These are phyloP conservation scores for Neosilurus hyrtlii DNA, from an alignment of 2,797 vertebrate species.

Conservation along the genomic window DNA sequence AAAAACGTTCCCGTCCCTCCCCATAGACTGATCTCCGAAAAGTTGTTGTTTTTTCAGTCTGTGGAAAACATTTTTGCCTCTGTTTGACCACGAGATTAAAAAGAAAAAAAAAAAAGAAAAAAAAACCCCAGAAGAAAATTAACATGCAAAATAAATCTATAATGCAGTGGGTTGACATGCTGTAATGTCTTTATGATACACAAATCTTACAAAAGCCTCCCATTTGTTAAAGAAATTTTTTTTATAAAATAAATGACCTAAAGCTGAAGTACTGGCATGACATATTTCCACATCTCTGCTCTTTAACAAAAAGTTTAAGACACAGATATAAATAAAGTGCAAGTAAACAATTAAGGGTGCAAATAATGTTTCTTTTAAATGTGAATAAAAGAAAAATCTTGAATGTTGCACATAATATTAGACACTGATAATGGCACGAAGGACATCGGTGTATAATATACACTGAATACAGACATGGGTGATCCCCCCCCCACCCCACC, in stretches of 20 bases:
- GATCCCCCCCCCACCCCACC: background rate
- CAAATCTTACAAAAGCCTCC: constrained; percentile 4
- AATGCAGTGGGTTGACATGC: constrained; percentile 23
- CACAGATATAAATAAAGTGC: constrained; percentile 36
- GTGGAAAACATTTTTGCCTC: constrained; percentile 38
- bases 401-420: background rate
- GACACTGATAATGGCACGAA: background rate
- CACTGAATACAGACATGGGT: background rate
- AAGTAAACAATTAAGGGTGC: constrained; percentile 28
- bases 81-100: constrained; percentile 7
- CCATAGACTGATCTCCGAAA: background rate
- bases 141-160: constrained; percentile 4
- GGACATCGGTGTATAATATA: background rate
- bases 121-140: background rate
- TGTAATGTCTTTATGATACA: constrained; percentile 25
- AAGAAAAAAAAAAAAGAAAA: constrained; percentile 38
- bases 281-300: constrained; percentile 22
- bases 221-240: background rate
- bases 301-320: constrained; percentile 29
- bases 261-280: constrained; percentile 45
- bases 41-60: background rate
- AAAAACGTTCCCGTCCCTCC: constrained; percentile 41
- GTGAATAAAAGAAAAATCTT: constrained; percentile 5
- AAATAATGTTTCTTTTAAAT: constrained; percentile 33
- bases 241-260: constrained; percentile 49